Evolutionary conservation across 1,140 invertebrate species (phyloP).

Genomic region (Drosophila lacteicornis): DNA sequence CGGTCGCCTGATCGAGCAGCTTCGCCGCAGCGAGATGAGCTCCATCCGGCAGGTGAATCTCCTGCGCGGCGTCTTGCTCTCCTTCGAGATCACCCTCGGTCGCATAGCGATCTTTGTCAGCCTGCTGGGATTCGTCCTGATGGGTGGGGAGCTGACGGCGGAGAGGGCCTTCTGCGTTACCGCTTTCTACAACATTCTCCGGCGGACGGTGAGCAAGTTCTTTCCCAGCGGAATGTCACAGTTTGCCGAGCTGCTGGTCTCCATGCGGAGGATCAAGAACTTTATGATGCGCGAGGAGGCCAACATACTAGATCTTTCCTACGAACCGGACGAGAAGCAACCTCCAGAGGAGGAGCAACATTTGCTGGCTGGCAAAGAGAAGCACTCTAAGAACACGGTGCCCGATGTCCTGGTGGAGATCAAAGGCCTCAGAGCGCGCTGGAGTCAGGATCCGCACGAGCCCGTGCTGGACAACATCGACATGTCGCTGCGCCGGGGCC

Average conservation of each 20-base stretch:
- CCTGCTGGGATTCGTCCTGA: constrained; percentile 90
- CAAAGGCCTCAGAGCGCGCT: constrained; percentile 60
- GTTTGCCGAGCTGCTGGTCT: constrained; percentile 89
- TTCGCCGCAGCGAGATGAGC: constrained; percentile 86
- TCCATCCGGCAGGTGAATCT: constrained; percentile 88
- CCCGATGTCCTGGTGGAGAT: constrained; percentile 45
- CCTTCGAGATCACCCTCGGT: constrained; percentile 90
- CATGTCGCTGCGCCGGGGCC: constrained; percentile 77
- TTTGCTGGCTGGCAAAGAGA: constrained; percentile 4
- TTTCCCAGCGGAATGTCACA: constrained; percentile 88
- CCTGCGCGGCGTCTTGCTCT: constrained; percentile 90
- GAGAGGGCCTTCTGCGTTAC: constrained; percentile 91
- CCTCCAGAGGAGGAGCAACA: constrained; percentile 15
- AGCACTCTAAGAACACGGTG: constrained; percentile 13
- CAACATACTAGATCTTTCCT: constrained; percentile 8
- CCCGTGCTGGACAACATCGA: constrained; percentile 59
- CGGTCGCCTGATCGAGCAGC: constrained; percentile 87
- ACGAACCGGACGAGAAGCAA: constrained; percentile 29
- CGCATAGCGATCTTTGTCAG: constrained; percentile 92
- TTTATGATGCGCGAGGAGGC: constrained; percentile 89
- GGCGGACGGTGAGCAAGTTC: constrained; percentile 90
- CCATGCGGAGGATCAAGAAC: constrained; percentile 88
- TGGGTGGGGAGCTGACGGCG: constrained; percentile 85
- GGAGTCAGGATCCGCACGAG: constrained; percentile 52
- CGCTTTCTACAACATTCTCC: constrained; percentile 90